phyloP scores from a whole-genome alignment of 2,113 vertebrate species.

The Apteryx owenii region DNA sequence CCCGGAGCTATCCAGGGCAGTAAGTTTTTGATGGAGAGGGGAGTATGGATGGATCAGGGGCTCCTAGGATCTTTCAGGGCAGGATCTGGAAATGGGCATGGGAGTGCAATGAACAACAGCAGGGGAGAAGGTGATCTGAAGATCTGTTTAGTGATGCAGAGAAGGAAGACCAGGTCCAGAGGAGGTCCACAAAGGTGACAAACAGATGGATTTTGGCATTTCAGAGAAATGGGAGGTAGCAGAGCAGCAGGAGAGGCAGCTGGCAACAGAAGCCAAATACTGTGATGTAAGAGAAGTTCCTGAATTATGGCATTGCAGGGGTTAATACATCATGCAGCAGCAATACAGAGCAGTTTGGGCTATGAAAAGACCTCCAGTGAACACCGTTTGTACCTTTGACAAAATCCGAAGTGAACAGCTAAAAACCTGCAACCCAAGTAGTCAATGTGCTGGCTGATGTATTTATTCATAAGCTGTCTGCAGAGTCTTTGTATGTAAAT shows the following conservation, averaged over 20 bases:
- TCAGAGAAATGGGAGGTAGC: neutral
- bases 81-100: neutral
- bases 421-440: neutral
- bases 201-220: neutral
- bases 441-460: neutral
- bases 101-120: neutral
- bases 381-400: neutral
- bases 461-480: neutral
- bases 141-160: neutral
- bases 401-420: neutral
- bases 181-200: neutral
- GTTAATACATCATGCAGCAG: conserved; percentile 20
- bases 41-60: neutral
- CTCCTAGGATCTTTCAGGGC: neutral
- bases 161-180: neutral
- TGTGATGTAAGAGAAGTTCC: neutral
- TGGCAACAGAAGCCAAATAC: neutral
- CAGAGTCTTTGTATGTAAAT: neutral
- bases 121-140: neutral
- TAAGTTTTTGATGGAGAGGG: neutral
- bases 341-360: neutral
- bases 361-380: neutral
- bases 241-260: neutral
- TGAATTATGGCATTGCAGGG: neutral
- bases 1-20: neutral